Base-by-base conservation (phyloP, 2,888 invertebrate genomes). In the Diarsia mendica region DNA sequence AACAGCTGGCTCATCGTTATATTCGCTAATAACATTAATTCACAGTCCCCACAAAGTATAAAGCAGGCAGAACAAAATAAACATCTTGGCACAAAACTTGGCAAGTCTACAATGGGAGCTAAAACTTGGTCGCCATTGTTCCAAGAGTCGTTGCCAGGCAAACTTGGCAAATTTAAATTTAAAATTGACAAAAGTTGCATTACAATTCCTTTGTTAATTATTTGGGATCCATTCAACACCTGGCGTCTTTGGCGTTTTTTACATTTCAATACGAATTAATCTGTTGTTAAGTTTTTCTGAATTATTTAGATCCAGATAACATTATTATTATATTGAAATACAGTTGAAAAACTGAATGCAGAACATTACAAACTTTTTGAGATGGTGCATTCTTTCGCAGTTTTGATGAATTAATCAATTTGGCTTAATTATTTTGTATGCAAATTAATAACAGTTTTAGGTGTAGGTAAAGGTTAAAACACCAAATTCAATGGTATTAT, bases 141-240 rank as follows among this genome's bases (percentile, higher is more conserved):
- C 83, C 64, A 73, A 71, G 72, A 84, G 85, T 73, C 86, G 86
- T 84, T 83, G 86, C 76, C 77, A 80, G 81, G 83, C 61, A 63
- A 93, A 94, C 91, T 94, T 93, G 82, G 82, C 67, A 79, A 90
- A 95, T 95, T 94, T 95, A 92, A 94, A 95, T 95, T 95, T 95
- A 92, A 95, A 95, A 96, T 96, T 90, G 87, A 87, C 85, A 83
- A 93, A 94, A 92, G 92, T 93, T 89, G 85, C 91, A 91, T 90
- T 87, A 88, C 86, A 86, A 87, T 89, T 86, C 75, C 77, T 88
- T 91, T 93, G 94, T 94, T 95, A 95, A 95, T 96, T 95, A 93
- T 93, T 94, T 93, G 91, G 91, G 89, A 84, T 85, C 83, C 79
- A 90, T 86, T 84, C 80, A 90, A 89, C 94, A 94, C 93, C 95